Percentiles rank a stretch among this genome's conserved stretches.
Evolutionary conservation across 2,888 invertebrate species (phyloP).

Genomic region (Ophioninae sp.): DNA sequence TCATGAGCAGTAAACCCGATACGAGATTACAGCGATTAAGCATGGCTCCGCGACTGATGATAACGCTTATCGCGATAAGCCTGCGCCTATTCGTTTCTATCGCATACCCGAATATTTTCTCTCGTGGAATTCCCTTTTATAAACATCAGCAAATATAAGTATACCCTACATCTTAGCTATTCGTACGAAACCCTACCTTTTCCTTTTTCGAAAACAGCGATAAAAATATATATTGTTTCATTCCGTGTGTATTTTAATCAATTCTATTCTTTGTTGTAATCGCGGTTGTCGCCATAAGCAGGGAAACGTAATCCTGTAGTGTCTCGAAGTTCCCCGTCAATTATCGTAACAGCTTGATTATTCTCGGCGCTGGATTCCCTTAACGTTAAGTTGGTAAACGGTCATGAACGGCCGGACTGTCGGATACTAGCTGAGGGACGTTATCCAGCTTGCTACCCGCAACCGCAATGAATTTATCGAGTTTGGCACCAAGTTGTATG

Average conservation of each 20-base stretch:
- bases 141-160: constrained; percentile 9
- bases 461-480: constrained; percentile 71
- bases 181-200: too few relatives aligned
- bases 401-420: constrained; percentile 51
- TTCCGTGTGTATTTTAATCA: not conserved
- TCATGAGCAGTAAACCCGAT: constrained; percentile 50
- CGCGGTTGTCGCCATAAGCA: not conserved
- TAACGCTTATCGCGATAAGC: constrained; percentile 65
- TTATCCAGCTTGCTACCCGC: constrained; percentile 67
- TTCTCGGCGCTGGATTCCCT: constrained; percentile 34
- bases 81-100: constrained; percentile 40
- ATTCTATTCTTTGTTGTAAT: not conserved
- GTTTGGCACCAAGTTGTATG: constrained; percentile 70
- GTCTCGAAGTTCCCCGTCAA: not conserved
- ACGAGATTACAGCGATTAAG: constrained; percentile 71
- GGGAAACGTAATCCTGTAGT: not conserved
- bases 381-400: constrained; percentile 10
- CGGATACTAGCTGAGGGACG: constrained; percentile 53
- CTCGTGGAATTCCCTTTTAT: not conserved
- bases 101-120: constrained; percentile 22
- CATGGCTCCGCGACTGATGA: constrained; percentile 65
- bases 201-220: too few relatives aligned
- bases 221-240: not conserved
- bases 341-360: constrained; percentile 61
- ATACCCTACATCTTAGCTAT: not conserved